Percentiles rank a stretch among this genome's conserved stretches.
phyloP scores from a whole-genome alignment of 2,113 vertebrate species.

The Motacilla alba region DNA sequence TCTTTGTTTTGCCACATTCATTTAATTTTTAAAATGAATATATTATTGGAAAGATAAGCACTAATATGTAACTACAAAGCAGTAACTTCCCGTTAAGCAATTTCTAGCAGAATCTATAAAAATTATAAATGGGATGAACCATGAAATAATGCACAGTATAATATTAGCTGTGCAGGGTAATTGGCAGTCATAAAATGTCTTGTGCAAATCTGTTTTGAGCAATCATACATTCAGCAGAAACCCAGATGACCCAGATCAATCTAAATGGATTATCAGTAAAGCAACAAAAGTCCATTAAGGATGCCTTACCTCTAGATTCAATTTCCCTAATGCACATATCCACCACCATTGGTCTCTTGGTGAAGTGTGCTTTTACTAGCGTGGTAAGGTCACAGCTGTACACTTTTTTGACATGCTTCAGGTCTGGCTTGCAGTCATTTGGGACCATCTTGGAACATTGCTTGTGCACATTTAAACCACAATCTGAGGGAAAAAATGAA shows the following conservation, averaged over 20 bases:
- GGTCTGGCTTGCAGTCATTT: slow-evolving; percentile 94
- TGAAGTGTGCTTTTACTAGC: slow-evolving; percentile 93
- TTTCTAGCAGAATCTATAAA: slow-evolving; percentile 11
- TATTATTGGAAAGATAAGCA: background rate
- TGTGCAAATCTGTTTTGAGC: background rate
- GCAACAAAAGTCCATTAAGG: background rate
- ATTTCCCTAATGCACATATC: slow-evolving; percentile 99
- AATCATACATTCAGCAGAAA: slow-evolving; percentile 1
- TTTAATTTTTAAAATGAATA: background rate
- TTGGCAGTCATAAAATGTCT: background rate
- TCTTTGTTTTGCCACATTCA: background rate
- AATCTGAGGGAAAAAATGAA: slow-evolving; percentile 76
- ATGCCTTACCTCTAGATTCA: slow-evolving; percentile 88
- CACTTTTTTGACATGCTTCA: slow-evolving; percentile 86
- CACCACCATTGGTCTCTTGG: slow-evolving; percentile 96
- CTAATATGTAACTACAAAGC: background rate
- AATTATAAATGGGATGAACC: background rate
- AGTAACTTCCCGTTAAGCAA: slow-evolving; percentile 15
- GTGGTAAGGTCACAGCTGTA: slow-evolving; percentile 99
- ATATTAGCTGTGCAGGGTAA: background rate
- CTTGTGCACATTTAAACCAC: slow-evolving; percentile 97
- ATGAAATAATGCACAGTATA: background rate
- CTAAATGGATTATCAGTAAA: background rate
- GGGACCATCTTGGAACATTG: slow-evolving; percentile 96
- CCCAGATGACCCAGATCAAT: background rate